Conservation (phyloP, 2,797 vertebrate species). For the Emys orbicularis region DNA sequence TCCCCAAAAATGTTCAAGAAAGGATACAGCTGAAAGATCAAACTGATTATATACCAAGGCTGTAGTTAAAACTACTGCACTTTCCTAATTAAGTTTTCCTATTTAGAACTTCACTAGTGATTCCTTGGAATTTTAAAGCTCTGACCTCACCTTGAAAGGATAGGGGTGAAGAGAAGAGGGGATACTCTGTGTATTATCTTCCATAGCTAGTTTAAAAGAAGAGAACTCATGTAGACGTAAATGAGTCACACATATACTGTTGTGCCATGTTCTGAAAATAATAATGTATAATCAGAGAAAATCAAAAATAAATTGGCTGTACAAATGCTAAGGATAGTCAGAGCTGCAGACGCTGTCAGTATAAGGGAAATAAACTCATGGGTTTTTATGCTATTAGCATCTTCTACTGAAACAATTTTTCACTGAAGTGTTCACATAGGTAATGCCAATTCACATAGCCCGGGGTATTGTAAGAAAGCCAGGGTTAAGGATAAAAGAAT, state of each 20-base stretch:
- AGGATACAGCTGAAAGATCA: background rate
- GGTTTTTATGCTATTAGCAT: background rate
- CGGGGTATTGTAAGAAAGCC: background rate
- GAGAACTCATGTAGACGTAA: background rate
- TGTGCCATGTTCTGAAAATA: background rate
- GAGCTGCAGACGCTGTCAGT: background rate
- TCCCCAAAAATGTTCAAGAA: background rate
- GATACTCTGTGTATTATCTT: background rate
- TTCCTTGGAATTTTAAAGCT: background rate
- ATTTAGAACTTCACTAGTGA: background rate
- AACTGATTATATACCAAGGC: accelerated
- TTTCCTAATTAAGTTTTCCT: background rate
- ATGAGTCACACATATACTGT: background rate
- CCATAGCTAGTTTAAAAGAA: background rate
- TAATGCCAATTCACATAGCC: background rate
- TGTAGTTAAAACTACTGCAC: background rate
- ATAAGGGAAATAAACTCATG: constrained; percentile 28
- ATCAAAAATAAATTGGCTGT: constrained; percentile 17
- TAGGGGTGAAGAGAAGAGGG: background rate
- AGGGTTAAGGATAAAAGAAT: constrained; percentile 3
- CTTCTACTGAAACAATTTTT: background rate
- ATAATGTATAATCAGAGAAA: background rate
- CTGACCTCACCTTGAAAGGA: background rate
- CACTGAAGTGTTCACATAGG: background rate
- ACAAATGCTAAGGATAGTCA: background rate